Percentiles rank a stretch among this genome's conserved stretches.
These are phyloP conservation scores for Ditula angustiorana DNA, from an alignment of 2,888 invertebrate genomes.

Conservation along the genomic window DNA sequence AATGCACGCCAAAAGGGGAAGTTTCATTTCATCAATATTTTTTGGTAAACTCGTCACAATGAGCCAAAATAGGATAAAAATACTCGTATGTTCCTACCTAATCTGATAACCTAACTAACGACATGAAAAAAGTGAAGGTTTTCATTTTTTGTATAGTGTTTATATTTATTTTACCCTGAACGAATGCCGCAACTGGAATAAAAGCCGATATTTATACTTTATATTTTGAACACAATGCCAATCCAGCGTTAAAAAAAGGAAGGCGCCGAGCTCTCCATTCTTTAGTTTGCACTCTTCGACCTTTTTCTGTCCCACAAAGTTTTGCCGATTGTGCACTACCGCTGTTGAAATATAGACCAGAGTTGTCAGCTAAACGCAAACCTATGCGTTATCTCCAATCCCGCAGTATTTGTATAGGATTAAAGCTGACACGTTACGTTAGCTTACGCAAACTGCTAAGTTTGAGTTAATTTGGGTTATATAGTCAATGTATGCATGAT, in stretches of 20 bases:
- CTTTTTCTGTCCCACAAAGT: conserved; percentile 37
- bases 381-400: conserved; percentile 1
- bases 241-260: conserved; percentile 28
- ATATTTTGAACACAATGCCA: conserved; percentile 23
- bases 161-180: too few relatives aligned
- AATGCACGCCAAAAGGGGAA: too few relatives aligned
- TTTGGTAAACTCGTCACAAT: too few relatives aligned
- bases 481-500: too few relatives aligned
- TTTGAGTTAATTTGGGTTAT: conserved; percentile 13
- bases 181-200: conserved; percentile 3
- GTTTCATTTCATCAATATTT: too few relatives aligned
- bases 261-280: conserved; percentile 27
- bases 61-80: too few relatives aligned
- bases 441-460: conserved; percentile 16
- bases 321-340: conserved; percentile 34
- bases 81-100: too few relatives aligned
- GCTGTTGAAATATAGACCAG: conserved; percentile 31
- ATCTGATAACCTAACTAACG: too few relatives aligned
- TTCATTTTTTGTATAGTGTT: too few relatives aligned
- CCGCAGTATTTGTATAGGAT: conserved; percentile 25
- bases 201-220: conserved; percentile 21
- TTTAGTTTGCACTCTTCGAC: conserved; percentile 37
- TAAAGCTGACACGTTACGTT: conserved; percentile 11
- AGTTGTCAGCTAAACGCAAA: conserved; percentile 23
- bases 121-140: too few relatives aligned